phyloP scores from a whole-genome alignment of 2,888 invertebrate genomes.

The Lagria hirta region DNA sequence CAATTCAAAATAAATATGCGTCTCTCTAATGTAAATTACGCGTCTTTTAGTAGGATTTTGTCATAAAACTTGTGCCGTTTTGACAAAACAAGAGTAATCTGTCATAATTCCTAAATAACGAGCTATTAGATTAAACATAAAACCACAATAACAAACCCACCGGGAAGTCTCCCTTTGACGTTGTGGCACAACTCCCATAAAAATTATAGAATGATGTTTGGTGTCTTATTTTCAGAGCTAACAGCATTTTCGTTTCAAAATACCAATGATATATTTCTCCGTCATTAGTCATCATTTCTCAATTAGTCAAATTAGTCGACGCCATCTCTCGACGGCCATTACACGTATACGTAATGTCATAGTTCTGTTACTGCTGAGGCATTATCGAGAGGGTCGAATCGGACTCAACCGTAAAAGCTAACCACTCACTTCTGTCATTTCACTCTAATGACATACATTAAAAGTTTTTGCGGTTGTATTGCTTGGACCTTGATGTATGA shows the following conservation, averaged over 20 bases:
- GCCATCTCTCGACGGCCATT: conserved; percentile 34
- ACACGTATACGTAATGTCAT: conserved; percentile 25
- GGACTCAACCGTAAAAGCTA: conserved; percentile 21
- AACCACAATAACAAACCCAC: conserved; percentile 43
- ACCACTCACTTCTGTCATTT: conserved; percentile 10
- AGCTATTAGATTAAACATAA: conserved; percentile 37
- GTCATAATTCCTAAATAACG: too few relatives aligned
- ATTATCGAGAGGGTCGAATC: conserved; percentile 20
- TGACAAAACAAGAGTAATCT: too few relatives aligned
- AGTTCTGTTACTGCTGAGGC: conserved; percentile 22
- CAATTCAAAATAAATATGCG: too few relatives aligned
- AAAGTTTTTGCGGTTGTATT: conserved; percentile 14
- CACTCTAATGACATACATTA: conserved; percentile 7
- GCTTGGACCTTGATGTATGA: too few relatives aligned
- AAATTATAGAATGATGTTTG: conserved; percentile 26
- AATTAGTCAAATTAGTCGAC: conserved; percentile 53
- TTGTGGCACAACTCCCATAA: conserved; percentile 7
- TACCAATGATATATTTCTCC: conserved; percentile 52
- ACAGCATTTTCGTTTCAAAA: conserved; percentile 53
- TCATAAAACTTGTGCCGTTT: too few relatives aligned
- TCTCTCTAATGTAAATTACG: too few relatives aligned
- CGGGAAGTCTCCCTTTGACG: conserved; percentile 29
- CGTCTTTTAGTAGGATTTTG: too few relatives aligned
- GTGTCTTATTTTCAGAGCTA: conserved; percentile 41
- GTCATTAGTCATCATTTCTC: conserved; percentile 56